phyloP scores from a whole-genome alignment of 2,888 invertebrate species.

The Plemyria rubiginata region DNA sequence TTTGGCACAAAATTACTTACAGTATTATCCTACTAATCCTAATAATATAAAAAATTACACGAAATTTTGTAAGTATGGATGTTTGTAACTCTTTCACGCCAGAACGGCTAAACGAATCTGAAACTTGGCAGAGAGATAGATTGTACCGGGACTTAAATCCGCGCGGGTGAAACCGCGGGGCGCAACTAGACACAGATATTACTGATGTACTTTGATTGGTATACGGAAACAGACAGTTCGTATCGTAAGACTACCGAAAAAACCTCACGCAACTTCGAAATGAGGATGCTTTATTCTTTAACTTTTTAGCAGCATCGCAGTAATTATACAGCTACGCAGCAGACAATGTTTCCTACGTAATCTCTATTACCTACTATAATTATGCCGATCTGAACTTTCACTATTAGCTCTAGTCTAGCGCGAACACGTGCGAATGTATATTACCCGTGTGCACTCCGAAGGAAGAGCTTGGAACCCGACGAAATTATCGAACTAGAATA shows the following conservation, averaged over 20 bases:
- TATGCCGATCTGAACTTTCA: slow-evolving; percentile 58
- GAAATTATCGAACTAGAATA: background rate
- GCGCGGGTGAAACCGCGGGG: no score
- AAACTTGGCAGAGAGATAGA: no score
- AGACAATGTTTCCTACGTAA: slow-evolving; percentile 49
- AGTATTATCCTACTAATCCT: no score
- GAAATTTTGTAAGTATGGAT: no score
- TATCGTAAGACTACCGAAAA: background rate
- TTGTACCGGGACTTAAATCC: no score
- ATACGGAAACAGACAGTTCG: background rate
- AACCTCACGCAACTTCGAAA: slow-evolving; percentile 33
- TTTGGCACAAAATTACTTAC: no score
- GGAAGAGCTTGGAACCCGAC: background rate
- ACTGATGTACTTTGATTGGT: background rate
- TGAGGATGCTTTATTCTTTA: slow-evolving; percentile 29
- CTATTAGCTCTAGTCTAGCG: slow-evolving; percentile 58
- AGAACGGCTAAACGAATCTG: no score
- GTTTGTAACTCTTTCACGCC: no score
- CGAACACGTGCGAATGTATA: slow-evolving; percentile 39
- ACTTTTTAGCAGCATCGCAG: slow-evolving; percentile 32
- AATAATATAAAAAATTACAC: no score
- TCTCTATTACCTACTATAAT: slow-evolving; percentile 36
- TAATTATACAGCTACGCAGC: slow-evolving; percentile 43
- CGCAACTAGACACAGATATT: background rate
- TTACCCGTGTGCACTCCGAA: background rate